These are phyloP conservation scores for Clarias batrachus DNA, from an alignment of 2,113 vertebrate species.

Conservation along the genomic window DNA sequence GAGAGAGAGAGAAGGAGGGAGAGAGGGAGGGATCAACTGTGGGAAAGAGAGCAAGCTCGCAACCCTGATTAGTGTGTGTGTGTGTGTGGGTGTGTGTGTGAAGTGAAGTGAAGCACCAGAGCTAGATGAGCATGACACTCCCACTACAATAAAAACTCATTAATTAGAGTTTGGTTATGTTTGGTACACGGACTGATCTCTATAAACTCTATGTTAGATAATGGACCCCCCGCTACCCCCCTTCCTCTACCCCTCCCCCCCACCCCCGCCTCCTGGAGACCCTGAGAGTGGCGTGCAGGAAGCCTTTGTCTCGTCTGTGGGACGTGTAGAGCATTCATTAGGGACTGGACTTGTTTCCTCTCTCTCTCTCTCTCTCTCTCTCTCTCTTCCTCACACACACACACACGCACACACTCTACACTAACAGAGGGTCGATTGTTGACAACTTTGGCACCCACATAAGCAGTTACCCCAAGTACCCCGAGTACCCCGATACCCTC, in stretches of 20 bases:
- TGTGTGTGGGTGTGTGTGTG: background rate
- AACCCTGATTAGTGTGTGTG: background rate
- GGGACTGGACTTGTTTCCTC: conserved; percentile 58
- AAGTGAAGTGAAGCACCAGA: background rate
- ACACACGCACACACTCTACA: too few relatives aligned
- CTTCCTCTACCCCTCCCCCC: too few relatives aligned
- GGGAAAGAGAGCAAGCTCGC: conserved; percentile 2
- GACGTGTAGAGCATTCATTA: conserved; percentile 62
- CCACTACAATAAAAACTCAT: background rate
- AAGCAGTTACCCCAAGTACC: background rate
- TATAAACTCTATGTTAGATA: background rate
- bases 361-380: conserved; percentile 27
- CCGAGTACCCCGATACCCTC: background rate
- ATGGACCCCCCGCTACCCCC: too few relatives aligned
- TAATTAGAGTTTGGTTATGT: background rate
- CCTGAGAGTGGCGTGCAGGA: conserved; percentile 66
- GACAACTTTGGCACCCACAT: background rate
- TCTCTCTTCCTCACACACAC: background rate
- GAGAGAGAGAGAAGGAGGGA: conserved; percentile 13
- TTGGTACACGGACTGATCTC: background rate
- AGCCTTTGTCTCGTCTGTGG: conserved; percentile 64
- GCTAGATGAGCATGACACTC: background rate
- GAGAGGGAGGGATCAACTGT: conserved; percentile 7
- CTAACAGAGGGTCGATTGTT: conserved; percentile 19
- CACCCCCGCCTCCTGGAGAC: background rate